Base-by-base conservation (phyloP, 2,797 vertebrate genomes). In the Xerus rutilus region DNA sequence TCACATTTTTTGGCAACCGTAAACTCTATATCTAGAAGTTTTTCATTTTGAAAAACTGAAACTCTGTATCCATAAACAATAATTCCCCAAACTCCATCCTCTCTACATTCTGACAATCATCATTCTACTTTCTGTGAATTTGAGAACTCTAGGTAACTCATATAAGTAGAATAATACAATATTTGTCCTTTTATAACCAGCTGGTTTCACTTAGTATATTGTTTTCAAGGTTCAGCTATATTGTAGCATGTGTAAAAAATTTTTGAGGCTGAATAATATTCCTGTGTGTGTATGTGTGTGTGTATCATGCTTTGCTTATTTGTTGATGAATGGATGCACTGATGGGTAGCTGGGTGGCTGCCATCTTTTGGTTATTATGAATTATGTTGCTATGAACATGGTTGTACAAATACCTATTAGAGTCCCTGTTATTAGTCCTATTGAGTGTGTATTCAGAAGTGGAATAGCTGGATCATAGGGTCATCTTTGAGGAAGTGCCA, bases 151-250 rank as follows among this genome's bases (percentile, higher is more conserved):
- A 59, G 10, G 15, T 74, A 76, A 32, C 62, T 59, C 47, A 86
- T 81, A 39, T 28, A 89, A 72, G 74, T 57, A 30, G 17, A 96
- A 54, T 73, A 49, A 69, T n/a, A 57, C 1, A 82, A 13, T 39
- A 67, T 72, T 89, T 95, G 49, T 47, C 43, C 43, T 93, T 91
- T 86, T 78, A 49, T 95, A 64, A 86, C 39, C n/a, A 39, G 23
- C 14, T 88, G 74, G 74, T 83, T 94, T 94, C 54, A 73, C 70
- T 79, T 35, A 83, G n/a, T 12, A 77, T 74, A 64, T 39, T 69
- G 15, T 78, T n/a, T 67, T 96, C 13, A 54, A 69, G 81, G 2
- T 89, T 86, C 18, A 84, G 23, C 5, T 17, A 82, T n/a, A 21
- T 43, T 85, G 28, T 52, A 69, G 72, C 62, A 77, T 49, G 25